A percentile compares a stretch with the other conserved stretches of the same genome.
These are phyloP conservation scores for Colius striatus DNA, from an alignment of 2,113 vertebrate species.

Conservation along the genomic window DNA sequence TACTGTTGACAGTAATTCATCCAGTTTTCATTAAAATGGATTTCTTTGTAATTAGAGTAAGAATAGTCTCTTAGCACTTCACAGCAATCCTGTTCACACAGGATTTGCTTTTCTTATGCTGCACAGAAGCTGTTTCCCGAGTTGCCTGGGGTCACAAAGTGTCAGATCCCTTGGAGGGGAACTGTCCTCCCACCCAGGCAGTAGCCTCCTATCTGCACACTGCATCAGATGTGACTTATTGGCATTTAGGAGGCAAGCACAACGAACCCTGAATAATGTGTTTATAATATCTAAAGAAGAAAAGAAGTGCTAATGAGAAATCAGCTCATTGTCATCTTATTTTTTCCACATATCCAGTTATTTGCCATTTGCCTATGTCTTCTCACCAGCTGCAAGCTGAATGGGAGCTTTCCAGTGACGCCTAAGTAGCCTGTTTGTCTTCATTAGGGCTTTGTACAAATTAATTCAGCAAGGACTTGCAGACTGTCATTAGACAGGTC, in stretches of 20 bases:
- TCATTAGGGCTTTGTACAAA: constrained; percentile 65
- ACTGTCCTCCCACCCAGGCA: accelerated
- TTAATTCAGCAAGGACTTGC: constrained; percentile 21
- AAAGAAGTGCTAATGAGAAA: constrained; percentile 68
- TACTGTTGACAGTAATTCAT: not conserved
- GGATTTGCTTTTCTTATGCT: not conserved
- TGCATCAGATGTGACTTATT: constrained; percentile 7
- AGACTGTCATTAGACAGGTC: constrained; percentile 14
- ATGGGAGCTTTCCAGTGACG: constrained; percentile 55
- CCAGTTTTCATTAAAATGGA: not conserved
- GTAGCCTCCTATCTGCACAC: not conserved
- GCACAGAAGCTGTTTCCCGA: not conserved
- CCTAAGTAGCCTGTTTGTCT: constrained; percentile 70
- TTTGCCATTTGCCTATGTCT: constrained; percentile 63
- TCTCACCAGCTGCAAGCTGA: constrained; percentile 74
- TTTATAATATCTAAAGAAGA: constrained; percentile 58
- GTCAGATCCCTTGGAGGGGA: not conserved
- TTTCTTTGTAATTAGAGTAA: not conserved
- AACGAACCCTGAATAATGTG: constrained; percentile 20
- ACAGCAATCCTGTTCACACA: not conserved
- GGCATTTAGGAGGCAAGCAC: not conserved
- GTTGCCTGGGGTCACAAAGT: not conserved
- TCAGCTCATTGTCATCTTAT: constrained; percentile 66
- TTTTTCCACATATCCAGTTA: constrained; percentile 67
- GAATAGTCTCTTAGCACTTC: not conserved